Evolutionary conservation across 2,888 invertebrate genomes (phyloP).

Genomic region (Drosophila infuscata): DNA sequence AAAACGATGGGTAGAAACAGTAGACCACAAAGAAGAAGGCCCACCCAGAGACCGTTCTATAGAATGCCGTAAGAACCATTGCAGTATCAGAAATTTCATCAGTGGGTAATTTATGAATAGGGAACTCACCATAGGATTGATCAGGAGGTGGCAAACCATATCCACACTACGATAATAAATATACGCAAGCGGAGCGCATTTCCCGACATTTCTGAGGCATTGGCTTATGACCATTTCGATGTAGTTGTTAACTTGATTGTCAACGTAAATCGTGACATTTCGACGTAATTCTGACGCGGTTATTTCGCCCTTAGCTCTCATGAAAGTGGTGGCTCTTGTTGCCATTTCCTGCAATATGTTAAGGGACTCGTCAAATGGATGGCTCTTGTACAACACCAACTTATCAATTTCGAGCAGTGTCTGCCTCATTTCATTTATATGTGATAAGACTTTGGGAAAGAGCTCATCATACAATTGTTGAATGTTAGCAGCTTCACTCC

Average conservation of each 20-base stretch:
- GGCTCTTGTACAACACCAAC: neutral
- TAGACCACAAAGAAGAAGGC: neutral
- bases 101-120: neutral
- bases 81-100: no score
- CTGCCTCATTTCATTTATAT: neutral
- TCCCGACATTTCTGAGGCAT: neutral
- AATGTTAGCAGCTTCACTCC: neutral
- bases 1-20: neutral
- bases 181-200: slow-evolving; percentile 3
- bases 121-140: slow-evolving; percentile 4
- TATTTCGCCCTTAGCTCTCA: neutral
- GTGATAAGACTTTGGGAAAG: neutral
- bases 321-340: neutral
- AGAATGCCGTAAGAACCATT: neutral
- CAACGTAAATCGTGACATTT: neutral
- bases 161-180: neutral
- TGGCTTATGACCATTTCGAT: neutral
- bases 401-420: neutral
- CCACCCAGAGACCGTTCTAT: slow-evolving; percentile 5
- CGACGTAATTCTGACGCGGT: neutral
- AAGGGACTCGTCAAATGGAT: neutral
- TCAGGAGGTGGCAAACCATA: neutral
- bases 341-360: neutral
- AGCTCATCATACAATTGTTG: neutral
- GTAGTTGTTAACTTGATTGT: neutral